Base-by-base conservation (phyloP, 2,113 vertebrate genomes). In the Phycodurus eques region DNA sequence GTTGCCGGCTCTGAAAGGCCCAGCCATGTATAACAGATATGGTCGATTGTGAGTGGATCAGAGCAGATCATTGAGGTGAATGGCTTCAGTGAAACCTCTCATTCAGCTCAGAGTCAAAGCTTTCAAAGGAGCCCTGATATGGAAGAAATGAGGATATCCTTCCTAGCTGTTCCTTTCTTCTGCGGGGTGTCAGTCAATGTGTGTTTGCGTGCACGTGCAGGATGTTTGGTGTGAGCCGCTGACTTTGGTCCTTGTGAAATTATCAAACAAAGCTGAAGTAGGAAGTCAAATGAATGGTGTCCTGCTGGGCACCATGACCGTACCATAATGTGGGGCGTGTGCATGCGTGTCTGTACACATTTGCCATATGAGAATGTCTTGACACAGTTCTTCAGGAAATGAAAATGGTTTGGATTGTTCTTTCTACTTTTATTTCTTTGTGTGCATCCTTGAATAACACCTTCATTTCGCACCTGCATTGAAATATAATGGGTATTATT, bases 241-340 rank as follows among this genome's bases (percentile, higher is more conserved):
- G 87, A 91, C 87, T 89, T 85, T 65, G 62, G 83, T 67, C 70
- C 78, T 85, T 82, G 86, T 88, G 88, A 90, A 91, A 88, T 88
- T 70, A 83, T 87, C 69, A 71, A 74, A 88, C 83, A 88, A 88
- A 86, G 83, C 84, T 86, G 80, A 87, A 88, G 85, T 75, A 87
- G 89, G 88, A 88, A 90, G 84, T 83, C 7, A 76, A 64, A 56
- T 91, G 86, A 91, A 92, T 85, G 74, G 85, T 35, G 43, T 82
- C 86, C 85, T 35, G 75, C 86, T 82, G 87, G 75, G 88, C 73
- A 51, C 64, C 73, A 71, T 79, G 74, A 81, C 77, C 67, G 66
- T 82, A 85, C 73, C 67, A 70, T 84, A 86, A 90, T 89, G 81
- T 82, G 77, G 62, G 74, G 80, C 72, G 74, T 72, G 59, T 27